These are phyloP conservation scores for Melinaea menophilus DNA, from an alignment of 2,888 invertebrate genomes.

Conservation along the genomic window DNA sequence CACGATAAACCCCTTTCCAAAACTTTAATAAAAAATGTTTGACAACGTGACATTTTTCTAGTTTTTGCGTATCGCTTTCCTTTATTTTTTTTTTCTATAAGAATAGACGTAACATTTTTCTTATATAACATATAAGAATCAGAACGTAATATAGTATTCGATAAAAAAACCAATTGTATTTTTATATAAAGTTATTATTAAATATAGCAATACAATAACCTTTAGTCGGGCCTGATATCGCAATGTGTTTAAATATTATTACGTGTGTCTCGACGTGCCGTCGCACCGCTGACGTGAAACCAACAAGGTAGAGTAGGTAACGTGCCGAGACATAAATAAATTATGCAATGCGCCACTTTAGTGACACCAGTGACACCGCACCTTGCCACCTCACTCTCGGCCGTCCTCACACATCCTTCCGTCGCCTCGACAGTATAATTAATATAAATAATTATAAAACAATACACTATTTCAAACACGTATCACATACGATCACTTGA, in stretches of 20 bases:
- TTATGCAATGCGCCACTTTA: constrained; percentile 68
- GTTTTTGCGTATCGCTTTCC: neutral
- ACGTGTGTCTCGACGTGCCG: constrained; percentile 20
- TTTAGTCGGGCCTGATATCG: neutral
- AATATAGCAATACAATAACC: no score
- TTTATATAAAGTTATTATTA: no score
- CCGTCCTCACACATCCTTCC: constrained; percentile 26
- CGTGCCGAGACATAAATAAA: constrained; percentile 73
- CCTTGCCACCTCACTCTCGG: constrained; percentile 34
- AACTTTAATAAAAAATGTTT: neutral
- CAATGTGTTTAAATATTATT: constrained; percentile 12
- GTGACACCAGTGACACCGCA: constrained; percentile 51
- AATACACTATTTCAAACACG: constrained; percentile 22
- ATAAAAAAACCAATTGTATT: no score
- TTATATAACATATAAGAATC: no score
- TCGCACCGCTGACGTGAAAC: constrained; percentile 44
- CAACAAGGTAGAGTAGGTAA: constrained; percentile 60
- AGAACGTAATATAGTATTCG: no score
- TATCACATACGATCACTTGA: constrained; percentile 19
- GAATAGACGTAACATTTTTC: no score
- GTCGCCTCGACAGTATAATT: constrained; percentile 33
- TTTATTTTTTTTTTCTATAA: neutral
- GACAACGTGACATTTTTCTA: neutral
- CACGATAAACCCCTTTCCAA: constrained; percentile 4
- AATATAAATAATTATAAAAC: constrained; percentile 19